Evolutionary conservation across 2,888 invertebrate genomes (phyloP), one percentile per base, ranked within the genome.

Genomic region (Dynastes maya): DNA sequence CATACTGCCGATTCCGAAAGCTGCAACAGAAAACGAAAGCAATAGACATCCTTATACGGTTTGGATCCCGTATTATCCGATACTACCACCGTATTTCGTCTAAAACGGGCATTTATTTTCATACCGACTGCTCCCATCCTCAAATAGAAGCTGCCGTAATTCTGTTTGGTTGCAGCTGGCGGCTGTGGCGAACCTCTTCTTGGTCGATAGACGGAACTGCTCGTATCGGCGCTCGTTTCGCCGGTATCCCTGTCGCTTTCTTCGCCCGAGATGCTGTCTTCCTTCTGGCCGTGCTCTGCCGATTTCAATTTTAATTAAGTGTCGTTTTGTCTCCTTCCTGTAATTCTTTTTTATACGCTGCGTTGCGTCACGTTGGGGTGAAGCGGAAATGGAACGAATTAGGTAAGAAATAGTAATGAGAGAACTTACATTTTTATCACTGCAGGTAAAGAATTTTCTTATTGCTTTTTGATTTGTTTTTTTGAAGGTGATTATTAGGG

Each of bases 1-100:
- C 97, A 98, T 97, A 83, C 97, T 97, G 40, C 98, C 98, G 85
- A 98, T 96, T 11, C 98, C 98, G 88, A 98, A 98, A 5, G 97
- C 98, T 97, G 90, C 11, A 90, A 89, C 81, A n/a, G n/a, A 58
- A 49, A 68, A 58, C 22, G 61, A 51, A 74, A 53, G 40, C 8
- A 45, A 45, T 11, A 45, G 45, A 45, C 58, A 68, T 16, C 51
- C 13, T 76, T 65, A 53, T 55, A 53, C 29, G 29, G 55, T 45
- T 45, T 58, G 22, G n/a, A 58, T 22, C 27, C 22, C 27, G 16
- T 2, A 58, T 58, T 58, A 58, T 58, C 65, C 40, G 29, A 53
- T 22, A 8, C 51, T 29, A 11, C 32, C n/a, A 11, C 32, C 37
- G 2, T 13, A 58, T 61, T 13, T 16, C 58, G 40, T 55, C 49